Conservation (phyloP, 2,888 invertebrate species). For the Heteromurus nitidus region DNA sequence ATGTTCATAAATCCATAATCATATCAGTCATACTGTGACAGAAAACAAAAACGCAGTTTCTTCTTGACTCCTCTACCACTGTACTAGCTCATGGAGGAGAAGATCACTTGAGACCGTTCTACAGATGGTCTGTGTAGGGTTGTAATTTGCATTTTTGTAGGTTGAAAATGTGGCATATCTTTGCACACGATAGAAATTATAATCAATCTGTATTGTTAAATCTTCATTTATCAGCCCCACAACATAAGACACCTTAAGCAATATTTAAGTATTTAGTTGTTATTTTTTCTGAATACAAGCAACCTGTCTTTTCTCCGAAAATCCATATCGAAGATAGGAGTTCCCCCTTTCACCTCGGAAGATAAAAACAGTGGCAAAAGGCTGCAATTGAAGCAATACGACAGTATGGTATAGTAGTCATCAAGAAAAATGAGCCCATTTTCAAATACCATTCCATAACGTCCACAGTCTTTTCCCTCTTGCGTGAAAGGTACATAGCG, state of each 20-base stretch:
- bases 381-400: neutral
- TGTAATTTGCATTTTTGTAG: neutral
- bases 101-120: too few species aligned
- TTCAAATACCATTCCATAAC: neutral
- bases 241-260: too few species aligned
- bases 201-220: too few species aligned
- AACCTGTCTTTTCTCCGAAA: neutral
- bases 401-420: neutral
- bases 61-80: too few species aligned
- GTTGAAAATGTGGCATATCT: neutral
- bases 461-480: neutral
- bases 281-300: too few species aligned
- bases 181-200: too few species aligned
- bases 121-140: too few species aligned
- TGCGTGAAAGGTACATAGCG: neutral
- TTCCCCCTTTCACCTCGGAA: neutral
- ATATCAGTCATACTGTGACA: neutral
- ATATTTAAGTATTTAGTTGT: too few species aligned
- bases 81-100: too few species aligned
- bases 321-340: neutral
- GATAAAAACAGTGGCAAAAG: neutral
- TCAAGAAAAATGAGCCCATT: conserved; percentile 9
- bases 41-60: neutral
- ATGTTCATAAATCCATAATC: neutral
- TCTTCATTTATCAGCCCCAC: too few species aligned